Evolutionary conservation across 1,140 invertebrate species (phyloP), one percentile per base, ranked within the genome.

Genomic region (Eupristina koningsbergeri): DNA sequence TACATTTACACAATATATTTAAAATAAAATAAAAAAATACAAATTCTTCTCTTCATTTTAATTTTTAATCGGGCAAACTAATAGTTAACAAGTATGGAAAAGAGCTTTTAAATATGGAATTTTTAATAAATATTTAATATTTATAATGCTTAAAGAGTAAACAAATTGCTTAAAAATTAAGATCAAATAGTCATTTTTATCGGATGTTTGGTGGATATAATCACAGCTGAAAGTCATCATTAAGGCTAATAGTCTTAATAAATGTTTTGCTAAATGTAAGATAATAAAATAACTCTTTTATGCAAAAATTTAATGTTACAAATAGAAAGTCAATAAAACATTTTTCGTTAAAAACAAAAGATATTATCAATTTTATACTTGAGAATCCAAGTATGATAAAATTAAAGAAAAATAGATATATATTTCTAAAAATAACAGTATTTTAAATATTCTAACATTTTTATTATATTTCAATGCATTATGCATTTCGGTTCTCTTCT

Each of bases 151-250:
- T 45, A 71, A 83, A 45, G 15, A 83, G 61, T 34, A 83, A 84
- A 63, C 29, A 80, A 41, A 36, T 84, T 80, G 34, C 41, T 84
- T 80, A 64, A 84, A 80, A 64, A 13, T 64, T 80, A 83, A 45
- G 61, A 11, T 61, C 63, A 26, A 50, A 80, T n/a, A n/a, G n/a
- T n/a, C 31, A 80, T 76, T 74, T 67, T 22, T 73, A 83, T 78
- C 39, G 34, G 69, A 31, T 69, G 74, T 83, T 83, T 83, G 81
- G 67, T 84, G 81, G 50, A 78, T 61, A 64, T 83, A 71, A 83
- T 83, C 77, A 80, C 77, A 80, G 83, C 64, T 84, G 71, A 34
- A 84, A 84, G 64, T 84, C 39, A 83, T 78, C 50, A 63, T 83
- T 47, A 36, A 58, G 63, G 36, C 53, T 45, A 61, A 82, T 31